Evolutionary conservation across 2,888 invertebrate genomes (phyloP).

Genomic region (Hydroisotoma schaefferi): DNA sequence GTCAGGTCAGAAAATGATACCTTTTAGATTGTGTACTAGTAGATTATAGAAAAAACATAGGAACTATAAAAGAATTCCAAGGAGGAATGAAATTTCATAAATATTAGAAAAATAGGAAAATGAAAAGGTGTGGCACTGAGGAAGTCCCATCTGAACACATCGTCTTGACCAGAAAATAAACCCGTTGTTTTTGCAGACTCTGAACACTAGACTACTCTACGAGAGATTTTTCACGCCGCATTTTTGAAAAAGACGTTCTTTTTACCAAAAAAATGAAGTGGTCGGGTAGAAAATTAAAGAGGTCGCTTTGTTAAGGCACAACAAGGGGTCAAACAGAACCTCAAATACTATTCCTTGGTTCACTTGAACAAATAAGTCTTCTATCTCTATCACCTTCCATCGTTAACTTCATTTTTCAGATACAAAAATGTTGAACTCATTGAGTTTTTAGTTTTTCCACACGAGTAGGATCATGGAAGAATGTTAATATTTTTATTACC

Average conservation of each 20-base stretch:
- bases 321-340: conserved; percentile 47
- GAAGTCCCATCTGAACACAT: conserved; percentile 11
- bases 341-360: too few species aligned
- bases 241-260: conserved; percentile 40
- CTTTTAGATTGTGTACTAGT: too few species aligned
- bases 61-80: background rate
- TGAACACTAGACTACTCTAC: background rate
- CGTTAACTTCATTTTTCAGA: too few species aligned
- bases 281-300: conserved; percentile 47
- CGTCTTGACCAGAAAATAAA: conserved; percentile 45
- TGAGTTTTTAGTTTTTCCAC: too few species aligned
- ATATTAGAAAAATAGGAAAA: conserved; percentile 5
- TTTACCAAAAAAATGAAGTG: conserved; percentile 33
- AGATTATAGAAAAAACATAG: too few species aligned
- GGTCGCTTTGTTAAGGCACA: conserved; percentile 47
- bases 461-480: too few species aligned
- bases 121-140: conserved; percentile 18
- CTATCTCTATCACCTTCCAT: too few species aligned
- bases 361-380: too few species aligned
- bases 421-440: too few species aligned
- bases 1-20: too few species aligned
- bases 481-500: too few species aligned
- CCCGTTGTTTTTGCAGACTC: conserved; percentile 31
- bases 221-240: conserved; percentile 8
- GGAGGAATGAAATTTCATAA: background rate